A percentile compares a stretch with the other conserved stretches of the same genome.
These are phyloP conservation scores for Bovichtus variegatus DNA, from an alignment of 2,797 vertebrate genomes.

Conservation along the genomic window DNA sequence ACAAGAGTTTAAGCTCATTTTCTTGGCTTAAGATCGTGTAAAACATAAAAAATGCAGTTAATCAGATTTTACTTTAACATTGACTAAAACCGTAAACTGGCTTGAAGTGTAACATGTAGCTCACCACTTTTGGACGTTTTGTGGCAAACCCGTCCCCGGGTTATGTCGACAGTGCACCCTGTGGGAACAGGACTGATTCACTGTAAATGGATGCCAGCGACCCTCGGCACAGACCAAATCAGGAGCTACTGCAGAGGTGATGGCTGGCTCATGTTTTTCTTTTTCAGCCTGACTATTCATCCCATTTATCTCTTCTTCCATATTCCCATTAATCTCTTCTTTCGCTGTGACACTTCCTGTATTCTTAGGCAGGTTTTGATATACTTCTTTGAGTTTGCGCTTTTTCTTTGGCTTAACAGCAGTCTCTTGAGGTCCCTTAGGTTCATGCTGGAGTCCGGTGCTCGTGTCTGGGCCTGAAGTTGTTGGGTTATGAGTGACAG, in stretches of 20 bases:
- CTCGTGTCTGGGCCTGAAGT: background rate
- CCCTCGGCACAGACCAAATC: background rate
- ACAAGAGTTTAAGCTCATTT: background rate
- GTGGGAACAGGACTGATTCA: slow-evolving; percentile 72
- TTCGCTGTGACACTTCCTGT: background rate
- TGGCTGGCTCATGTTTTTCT: background rate
- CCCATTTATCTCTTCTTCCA: background rate
- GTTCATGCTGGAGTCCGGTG: background rate
- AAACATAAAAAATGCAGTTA: background rate
- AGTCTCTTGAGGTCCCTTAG: background rate
- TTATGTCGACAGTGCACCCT: slow-evolving; percentile 11
- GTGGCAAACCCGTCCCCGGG: slow-evolving; percentile 54
- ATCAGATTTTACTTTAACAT: background rate
- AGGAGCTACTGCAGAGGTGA: background rate
- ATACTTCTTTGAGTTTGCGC: background rate
- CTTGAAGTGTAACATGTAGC: slow-evolving; percentile 17
- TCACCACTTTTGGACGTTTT: slow-evolving; percentile 81
- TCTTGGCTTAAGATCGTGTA: background rate
- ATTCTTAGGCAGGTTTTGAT: background rate
- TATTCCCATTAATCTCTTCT: background rate
- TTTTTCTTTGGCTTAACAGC: slow-evolving; percentile 11
- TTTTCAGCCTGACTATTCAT: background rate
- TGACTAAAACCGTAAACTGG: background rate
- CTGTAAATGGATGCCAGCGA: slow-evolving; percentile 78
- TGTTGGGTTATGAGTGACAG: background rate